Percentiles rank a stretch among this genome's conserved stretches.
Conservation (phyloP, 2,113 vertebrate species). For the Channa argus region DNA sequence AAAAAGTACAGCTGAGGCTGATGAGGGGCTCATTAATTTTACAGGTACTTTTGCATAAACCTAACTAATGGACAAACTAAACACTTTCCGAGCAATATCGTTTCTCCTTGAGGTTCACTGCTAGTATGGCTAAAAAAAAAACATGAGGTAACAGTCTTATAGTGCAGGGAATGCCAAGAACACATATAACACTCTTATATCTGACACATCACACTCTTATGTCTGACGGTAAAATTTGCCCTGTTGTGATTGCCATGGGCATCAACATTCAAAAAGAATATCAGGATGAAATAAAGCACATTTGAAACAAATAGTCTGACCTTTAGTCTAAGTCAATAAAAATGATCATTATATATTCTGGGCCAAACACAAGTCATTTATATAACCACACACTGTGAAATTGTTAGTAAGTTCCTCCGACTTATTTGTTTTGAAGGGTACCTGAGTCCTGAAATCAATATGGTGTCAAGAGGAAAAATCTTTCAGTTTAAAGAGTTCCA, state of each 20-base stretch:
- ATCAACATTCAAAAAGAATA: too few relatives aligned
- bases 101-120: not conserved
- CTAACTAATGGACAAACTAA: too few relatives aligned
- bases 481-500: conserved; percentile 19
- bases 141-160: not conserved
- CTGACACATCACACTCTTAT: not conserved
- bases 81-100: too few relatives aligned
- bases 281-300: not conserved
- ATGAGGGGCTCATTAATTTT: too few relatives aligned
- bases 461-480: conserved; percentile 25
- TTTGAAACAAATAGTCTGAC: conserved; percentile 49
- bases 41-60: too few relatives aligned
- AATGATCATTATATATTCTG: not conserved
- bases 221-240: too few relatives aligned
- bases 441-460: conserved; percentile 52
- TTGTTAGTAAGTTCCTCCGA: conserved; percentile 23
- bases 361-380: conserved; percentile 29
- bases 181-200: not conserved
- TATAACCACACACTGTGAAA: conserved; percentile 28
- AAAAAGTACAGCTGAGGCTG: too few relatives aligned
- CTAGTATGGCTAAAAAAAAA: not conserved
- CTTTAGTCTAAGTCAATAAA: conserved; percentile 41
- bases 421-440: conserved; percentile 51
- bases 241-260: too few relatives aligned
- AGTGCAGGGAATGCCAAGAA: not conserved